A percentile compares a stretch with the other conserved stretches of the same genome.
Evolutionary conservation across 2,113 vertebrate genomes (phyloP).

Genomic region (Pelobates fuscus): DNA sequence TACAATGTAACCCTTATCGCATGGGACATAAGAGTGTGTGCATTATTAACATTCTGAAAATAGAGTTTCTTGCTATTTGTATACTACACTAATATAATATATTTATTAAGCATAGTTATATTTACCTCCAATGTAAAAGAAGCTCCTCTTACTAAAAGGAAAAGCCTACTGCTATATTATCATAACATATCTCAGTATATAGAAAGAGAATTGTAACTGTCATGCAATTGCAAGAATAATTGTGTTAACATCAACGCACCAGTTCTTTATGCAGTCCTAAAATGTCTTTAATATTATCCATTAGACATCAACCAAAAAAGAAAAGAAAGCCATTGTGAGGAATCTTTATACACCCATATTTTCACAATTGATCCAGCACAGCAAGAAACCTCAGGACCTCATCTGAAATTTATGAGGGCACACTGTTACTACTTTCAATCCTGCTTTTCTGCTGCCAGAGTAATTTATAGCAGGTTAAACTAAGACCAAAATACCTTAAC

Average conservation of each 20-base stretch:
- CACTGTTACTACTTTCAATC: conserved; percentile 53
- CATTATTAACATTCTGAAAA: too few species aligned
- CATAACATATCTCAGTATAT: too few species aligned
- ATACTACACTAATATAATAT: too few species aligned
- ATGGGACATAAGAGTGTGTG: too few species aligned
- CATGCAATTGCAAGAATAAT: too few species aligned
- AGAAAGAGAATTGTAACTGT: too few species aligned
- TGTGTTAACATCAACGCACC: background rate
- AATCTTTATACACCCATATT: conserved; percentile 39
- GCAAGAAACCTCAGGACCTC: conserved; percentile 45
- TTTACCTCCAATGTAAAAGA: too few species aligned
- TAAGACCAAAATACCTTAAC: conserved; percentile 50
- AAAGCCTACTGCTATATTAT: too few species aligned
- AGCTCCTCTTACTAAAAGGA: too few species aligned
- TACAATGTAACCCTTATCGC: too few species aligned
- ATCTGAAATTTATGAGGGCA: conserved; percentile 55
- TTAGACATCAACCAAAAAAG: conserved; percentile 15
- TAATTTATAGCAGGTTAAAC: conserved; percentile 59
- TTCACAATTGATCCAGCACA: conserved; percentile 49
- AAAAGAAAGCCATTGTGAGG: conserved; percentile 47
- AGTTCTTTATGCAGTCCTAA: background rate
- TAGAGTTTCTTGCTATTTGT: too few species aligned
- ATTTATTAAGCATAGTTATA: too few species aligned
- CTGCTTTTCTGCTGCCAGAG: conserved; percentile 48
- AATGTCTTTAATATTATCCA: conserved; percentile 20